Percentiles rank a stretch among this genome's conserved stretches.
phyloP scores from a whole-genome alignment of 2,113 vertebrate species.

The Sapajus apella region DNA sequence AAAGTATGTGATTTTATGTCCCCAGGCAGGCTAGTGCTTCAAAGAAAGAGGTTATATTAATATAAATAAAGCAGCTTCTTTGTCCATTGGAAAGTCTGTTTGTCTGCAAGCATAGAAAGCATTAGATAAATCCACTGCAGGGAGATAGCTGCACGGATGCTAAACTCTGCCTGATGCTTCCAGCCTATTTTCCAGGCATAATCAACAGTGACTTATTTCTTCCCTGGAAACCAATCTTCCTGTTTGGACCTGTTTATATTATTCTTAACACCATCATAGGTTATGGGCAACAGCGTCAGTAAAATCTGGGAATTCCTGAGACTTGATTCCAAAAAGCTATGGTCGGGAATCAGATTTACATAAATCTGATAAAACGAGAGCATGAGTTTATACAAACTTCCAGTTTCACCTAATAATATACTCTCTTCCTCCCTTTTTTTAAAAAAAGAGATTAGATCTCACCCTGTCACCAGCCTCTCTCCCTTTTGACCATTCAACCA shows the following conservation, averaged over 20 bases:
- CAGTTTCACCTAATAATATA: background rate
- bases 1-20: background rate
- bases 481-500: background rate
- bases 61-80: background rate
- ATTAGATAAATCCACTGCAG: background rate
- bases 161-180: background rate
- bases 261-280: background rate
- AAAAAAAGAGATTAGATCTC: too few species aligned
- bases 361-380: background rate
- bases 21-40: background rate
- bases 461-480: background rate
- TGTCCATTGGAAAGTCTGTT: background rate
- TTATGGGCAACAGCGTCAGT: background rate
- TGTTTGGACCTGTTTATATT: background rate
- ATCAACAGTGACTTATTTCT: background rate
- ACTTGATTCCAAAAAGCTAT: constrained; percentile 3
- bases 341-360: too few species aligned
- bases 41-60: background rate
- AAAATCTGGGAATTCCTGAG: constrained; percentile 16
- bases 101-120: background rate
- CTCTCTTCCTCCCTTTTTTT: background rate
- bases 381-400: background rate
- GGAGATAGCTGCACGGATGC: background rate
- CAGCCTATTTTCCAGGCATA: background rate
- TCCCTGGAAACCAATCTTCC: constrained; percentile 26